Conservation (phyloP, 2,888 invertebrate species). For the Neelides folsomi region DNA sequence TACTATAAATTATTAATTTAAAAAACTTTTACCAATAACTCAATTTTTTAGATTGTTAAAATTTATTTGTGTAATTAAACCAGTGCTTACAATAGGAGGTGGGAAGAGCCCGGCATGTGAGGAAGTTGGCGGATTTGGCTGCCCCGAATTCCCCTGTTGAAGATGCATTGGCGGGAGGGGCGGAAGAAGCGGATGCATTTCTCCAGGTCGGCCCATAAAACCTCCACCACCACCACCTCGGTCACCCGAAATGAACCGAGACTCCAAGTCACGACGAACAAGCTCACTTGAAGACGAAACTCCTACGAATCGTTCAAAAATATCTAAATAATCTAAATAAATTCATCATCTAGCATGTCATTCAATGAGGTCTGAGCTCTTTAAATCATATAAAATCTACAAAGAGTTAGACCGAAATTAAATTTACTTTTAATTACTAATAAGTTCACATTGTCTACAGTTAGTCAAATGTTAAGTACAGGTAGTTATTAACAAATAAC, state of each 20-base stretch:
- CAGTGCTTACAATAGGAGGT: conserved; percentile 51
- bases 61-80: not conserved
- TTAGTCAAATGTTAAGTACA: no score
- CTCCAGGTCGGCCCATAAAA: conserved; percentile 47
- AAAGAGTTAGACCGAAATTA: no score
- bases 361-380: no score
- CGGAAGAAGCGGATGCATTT: conserved; percentile 84
- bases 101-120: conserved; percentile 42
- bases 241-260: conserved; percentile 68
- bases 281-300: conserved; percentile 45
- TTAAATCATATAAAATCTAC: no score
- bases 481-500: no score
- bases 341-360: no score
- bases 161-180: conserved; percentile 54
- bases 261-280: conserved; percentile 76
- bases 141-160: conserved; percentile 44
- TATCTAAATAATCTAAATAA: no score
- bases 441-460: no score
- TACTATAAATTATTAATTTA: no score
- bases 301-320: not conserved
- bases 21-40: not conserved
- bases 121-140: conserved; percentile 34
- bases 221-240: conserved; percentile 34
- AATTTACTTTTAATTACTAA: no score
- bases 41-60: not conserved